Base-by-base conservation (phyloP, 2,888 invertebrate genomes). In the Glomeris marginata region DNA sequence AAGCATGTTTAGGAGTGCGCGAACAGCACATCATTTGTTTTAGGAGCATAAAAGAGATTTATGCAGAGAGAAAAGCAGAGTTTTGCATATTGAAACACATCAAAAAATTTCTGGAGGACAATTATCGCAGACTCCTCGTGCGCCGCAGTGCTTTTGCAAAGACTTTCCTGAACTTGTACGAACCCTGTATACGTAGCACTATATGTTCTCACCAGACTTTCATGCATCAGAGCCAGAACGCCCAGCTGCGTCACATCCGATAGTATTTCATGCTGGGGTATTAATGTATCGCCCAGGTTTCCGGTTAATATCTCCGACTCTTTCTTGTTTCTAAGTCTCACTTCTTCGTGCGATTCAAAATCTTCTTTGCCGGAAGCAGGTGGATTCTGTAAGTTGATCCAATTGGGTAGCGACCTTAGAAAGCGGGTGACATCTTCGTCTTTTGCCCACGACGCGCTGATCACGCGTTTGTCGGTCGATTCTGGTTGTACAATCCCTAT, bases 391-490 rank as follows among this genome's bases (percentile, higher is more conserved):
- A 69, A 59, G 33, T 63, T 63, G 41, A 64, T 60, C 73, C 73
- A 73, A 59, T 54, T 51, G 18, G 50, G 50, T 13, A 50, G 35
- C 18, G 50, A 41, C 15, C 86, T 88, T 59, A 95, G 76, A 69
- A 92, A 87, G 48, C 92, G 72, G 63, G 84, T 88, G 54, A 95
- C 92, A 64, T 95, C 94, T 60, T 90, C 90, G 67, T 95, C 94
- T 58, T 87, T 86, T 1, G 92, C 75, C 92, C 92, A 88, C 11
- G 81, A 78, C 1, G 85, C 84, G 60, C 84, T 84, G 58, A 84
- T 82, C 52, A 87, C 80, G 53, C 81, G 70, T 58, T 80, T 76
- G 60, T 84, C 83, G 61, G 84, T 83, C 1, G 79, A 74, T 59
- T 82, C 82, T 1, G 81, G 78, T 62, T 82, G 82, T 0, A 84